Evolutionary conservation across 2,888 invertebrate species (phyloP).

Genomic region (Rhynchonema sp.): DNA sequence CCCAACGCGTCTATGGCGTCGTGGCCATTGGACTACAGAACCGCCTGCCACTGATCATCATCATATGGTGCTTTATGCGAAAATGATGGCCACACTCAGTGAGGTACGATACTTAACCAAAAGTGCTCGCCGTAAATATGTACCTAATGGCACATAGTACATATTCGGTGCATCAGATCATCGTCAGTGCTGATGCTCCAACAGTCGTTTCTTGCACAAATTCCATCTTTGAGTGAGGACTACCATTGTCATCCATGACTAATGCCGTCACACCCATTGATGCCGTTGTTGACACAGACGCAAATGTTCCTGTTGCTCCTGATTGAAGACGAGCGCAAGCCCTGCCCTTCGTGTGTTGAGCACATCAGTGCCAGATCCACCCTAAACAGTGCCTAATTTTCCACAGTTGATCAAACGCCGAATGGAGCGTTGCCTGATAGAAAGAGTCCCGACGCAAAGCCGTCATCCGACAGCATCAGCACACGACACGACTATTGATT

Average conservation of each 20-base stretch:
- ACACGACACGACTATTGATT: neutral
- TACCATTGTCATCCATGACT: neutral
- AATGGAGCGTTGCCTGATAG: neutral
- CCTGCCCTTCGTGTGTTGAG: too few relatives aligned
- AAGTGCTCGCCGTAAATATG: too few relatives aligned
- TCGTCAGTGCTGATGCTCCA: neutral
- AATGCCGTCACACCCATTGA: too few relatives aligned
- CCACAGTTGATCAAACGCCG: neutral
- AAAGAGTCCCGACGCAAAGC: neutral
- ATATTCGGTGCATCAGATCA: too few relatives aligned
- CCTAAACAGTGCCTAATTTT: too few relatives aligned
- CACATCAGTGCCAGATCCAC: too few relatives aligned
- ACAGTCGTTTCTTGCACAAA: neutral
- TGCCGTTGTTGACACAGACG: too few relatives aligned
- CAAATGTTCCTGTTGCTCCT: too few relatives aligned
- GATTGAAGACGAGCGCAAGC: too few relatives aligned
- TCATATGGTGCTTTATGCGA: neutral
- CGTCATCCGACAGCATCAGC: neutral
- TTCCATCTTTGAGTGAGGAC: neutral
- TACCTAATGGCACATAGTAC: too few relatives aligned
- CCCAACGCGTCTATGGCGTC: neutral
- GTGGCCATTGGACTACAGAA: neutral
- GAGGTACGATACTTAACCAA: too few relatives aligned
- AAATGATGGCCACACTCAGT: neutral
- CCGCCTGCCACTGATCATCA: neutral